Base-by-base conservation (phyloP, 2,797 vertebrate species). In the Scarus forsteni region DNA sequence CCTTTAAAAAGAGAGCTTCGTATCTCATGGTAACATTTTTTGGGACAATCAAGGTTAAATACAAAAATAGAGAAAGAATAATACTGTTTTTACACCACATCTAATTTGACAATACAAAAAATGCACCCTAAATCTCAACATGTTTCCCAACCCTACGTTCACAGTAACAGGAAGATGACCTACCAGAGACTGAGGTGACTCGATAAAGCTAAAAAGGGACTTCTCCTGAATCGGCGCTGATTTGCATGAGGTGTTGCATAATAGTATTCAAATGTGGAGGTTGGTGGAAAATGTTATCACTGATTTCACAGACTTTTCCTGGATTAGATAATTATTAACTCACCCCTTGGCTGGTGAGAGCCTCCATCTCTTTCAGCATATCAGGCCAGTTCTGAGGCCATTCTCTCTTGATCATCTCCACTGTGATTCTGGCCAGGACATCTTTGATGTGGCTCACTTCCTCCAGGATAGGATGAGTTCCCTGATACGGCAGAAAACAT, bases 321-420 rank as follows among this genome's bases (percentile, higher is more conserved):
- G 7, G 12, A 63, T 7, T 11, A 1, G 7, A 44, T 0, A 54
- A 57, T 13, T 27, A 27, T 27, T 45, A 57, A 77, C 95, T 83
- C 93, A 99, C 98, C 94, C 97, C 98, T 84, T 94, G 92, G 77
- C 94, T 94, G 34, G 96, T 96, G 60, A 99, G 95, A 0, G 94
- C 85, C 71, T 98, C 97, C 95, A 99, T 91, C 85, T 99, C 98
- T 81, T 96, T 95, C 5, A 99, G 92, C 98, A 99, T 97, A 48
- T 99, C 95, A 27, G 97, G 97, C 98, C 98, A 99, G 67, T 99
- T 94, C 78, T 99, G 98, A 12, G 98, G 98, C 98, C 98, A 99
- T 71, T 99, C 98, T 1, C 98, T 94, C 85, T 99, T 99, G 65
- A 98, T 97, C 97, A 99, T 99, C 89, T 99, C 98, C 43, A 99